Evolutionary conservation across 2,888 invertebrate species (phyloP).

Genomic region (Alloplasta piceator): DNA sequence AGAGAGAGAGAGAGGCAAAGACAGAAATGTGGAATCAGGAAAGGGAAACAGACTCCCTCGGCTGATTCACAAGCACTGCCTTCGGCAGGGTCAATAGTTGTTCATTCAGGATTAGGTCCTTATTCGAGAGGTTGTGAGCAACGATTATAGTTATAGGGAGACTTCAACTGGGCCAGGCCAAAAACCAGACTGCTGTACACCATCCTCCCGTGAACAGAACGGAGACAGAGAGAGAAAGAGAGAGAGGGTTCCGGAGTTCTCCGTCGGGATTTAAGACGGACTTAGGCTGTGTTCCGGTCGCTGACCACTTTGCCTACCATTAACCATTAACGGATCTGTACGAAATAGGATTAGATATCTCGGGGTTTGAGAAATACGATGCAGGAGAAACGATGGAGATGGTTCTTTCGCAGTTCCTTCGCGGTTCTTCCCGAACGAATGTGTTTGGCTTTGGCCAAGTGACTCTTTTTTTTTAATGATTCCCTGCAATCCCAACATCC

Average conservation of each 20-base stretch:
- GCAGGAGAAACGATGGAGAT: conserved; percentile 1
- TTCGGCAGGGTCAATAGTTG: conserved; percentile 78
- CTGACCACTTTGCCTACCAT: conserved; percentile 83
- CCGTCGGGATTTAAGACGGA: conserved; percentile 83
- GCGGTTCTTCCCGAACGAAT: neutral
- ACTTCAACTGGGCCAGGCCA: conserved; percentile 40
- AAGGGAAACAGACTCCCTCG: conserved; percentile 1
- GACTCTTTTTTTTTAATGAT: conserved; percentile 4
- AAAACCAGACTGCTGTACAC: conserved; percentile 45
- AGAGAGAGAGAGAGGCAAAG: too few species aligned
- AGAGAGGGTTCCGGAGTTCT: conserved; percentile 56
- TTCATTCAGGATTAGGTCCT: conserved; percentile 79
- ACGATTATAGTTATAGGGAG: conserved; percentile 22
- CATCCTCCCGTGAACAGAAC: conserved; percentile 13
- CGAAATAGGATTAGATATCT: conserved; percentile 82
- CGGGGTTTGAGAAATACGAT: conserved; percentile 31
- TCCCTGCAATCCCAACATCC: neutral
- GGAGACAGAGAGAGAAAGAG: conserved; percentile 16
- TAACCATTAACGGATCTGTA: conserved; percentile 83
- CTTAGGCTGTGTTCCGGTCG: conserved; percentile 83
- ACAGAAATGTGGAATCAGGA: too few species aligned
- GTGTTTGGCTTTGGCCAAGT: neutral
- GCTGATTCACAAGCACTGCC: conserved; percentile 31
- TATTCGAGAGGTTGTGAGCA: conserved; percentile 70
- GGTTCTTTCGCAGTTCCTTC: neutral